Evolutionary conservation across 1,140 invertebrate genomes (phyloP), one percentile per base, ranked within the genome.

Genomic region (Trachymyrmex septentrionalis): DNA sequence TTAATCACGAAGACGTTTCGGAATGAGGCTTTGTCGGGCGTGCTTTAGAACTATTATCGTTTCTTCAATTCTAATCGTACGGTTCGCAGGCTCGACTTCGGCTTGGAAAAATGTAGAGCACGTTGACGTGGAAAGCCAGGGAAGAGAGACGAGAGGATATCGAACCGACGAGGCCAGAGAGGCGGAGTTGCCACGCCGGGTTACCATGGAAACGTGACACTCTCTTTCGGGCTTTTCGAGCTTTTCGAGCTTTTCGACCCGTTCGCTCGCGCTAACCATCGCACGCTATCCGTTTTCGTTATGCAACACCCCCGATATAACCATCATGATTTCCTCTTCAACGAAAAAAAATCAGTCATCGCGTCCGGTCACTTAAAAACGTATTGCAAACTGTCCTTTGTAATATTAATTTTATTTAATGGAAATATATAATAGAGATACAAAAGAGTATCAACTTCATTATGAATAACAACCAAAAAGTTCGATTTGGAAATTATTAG

Each of bases 151-250:
- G 93, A 92, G 93, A 93, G 93, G 92, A 94, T 95, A 95, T 95
- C 93, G 94, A 95, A 94, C 94, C 93, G 87, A 82, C 91, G 91
- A 90, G 91, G 91, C 88, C 90, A 91, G 64, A 57, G 90, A 92
- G 94, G 94, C 93, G 94, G 94, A 94, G 94, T 94, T 91, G 92
- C 90, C 88, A 87, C 86, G 64, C 77, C 90, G 89, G 88, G 94
- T 94, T 94, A 91, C 93, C 92, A 94, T 94, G 93, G 93, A 81
- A 93, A 95, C 94, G 93, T 94, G 94, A 95, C 94, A 94, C 94
- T 94, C 93, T 94, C 93, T 94, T 94, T 93, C 91, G 92, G 80
- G 89, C 92, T 92, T 92, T 93, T 92, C 91, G 88, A 92, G 92
- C 93, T 93, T 93, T 91, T 91, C 87, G 87, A 87, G 93, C 93